Evolutionary conservation across 2,797 vertebrate genomes (phyloP).

Genomic region (Rhabdomys pumilio): DNA sequence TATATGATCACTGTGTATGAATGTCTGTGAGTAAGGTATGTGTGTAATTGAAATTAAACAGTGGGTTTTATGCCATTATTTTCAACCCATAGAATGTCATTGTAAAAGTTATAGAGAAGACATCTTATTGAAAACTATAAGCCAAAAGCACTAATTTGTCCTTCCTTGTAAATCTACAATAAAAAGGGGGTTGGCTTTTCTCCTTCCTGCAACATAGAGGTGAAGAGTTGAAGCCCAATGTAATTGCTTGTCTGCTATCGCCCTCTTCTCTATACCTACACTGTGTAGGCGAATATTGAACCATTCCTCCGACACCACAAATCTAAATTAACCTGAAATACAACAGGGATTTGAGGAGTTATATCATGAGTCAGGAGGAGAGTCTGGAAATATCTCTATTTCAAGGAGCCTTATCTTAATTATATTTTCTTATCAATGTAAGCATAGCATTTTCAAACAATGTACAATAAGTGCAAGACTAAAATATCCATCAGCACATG

Average conservation of each 20-base stretch:
- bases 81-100: background rate
- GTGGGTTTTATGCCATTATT: background rate
- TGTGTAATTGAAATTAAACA: slow-evolving; percentile 9
- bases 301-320: slow-evolving; percentile 78
- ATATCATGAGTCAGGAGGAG: slow-evolving; percentile 68
- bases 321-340: slow-evolving; percentile 87
- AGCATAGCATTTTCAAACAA: slow-evolving; percentile 83
- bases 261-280: slow-evolving; percentile 77
- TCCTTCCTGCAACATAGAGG: background rate
- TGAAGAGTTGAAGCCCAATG: slow-evolving; percentile 73
- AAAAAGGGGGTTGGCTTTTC: slow-evolving; percentile 64
- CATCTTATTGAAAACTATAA: background rate
- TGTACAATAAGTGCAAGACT: slow-evolving; percentile 52
- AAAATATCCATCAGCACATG: slow-evolving; percentile 45
- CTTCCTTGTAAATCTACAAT: slow-evolving; percentile 73
- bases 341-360: slow-evolving; percentile 72
- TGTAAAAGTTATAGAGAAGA: background rate
- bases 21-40: background rate
- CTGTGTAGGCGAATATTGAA: slow-evolving; percentile 78
- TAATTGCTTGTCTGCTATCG: slow-evolving; percentile 84
- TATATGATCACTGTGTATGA: background rate
- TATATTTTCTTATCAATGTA: slow-evolving; percentile 87
- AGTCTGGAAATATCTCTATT: slow-evolving; percentile 81
- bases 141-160: slow-evolving; percentile 69
- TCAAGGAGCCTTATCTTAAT: slow-evolving; percentile 85